Conservation (phyloP, 2,888 invertebrate species). For the Hypsopygia costalis region DNA sequence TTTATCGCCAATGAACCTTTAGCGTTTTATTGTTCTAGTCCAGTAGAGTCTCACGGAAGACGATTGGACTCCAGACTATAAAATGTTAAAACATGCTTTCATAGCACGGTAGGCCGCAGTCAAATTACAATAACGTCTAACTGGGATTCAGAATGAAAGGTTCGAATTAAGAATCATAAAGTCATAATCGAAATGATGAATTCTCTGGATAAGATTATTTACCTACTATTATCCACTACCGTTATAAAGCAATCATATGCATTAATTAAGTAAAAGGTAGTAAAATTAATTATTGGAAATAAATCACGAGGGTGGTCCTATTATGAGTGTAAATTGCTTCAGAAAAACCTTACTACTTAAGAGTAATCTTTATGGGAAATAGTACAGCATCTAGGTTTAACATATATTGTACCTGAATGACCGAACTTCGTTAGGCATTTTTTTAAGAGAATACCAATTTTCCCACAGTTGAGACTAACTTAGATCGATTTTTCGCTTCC, state of each 20-base stretch:
- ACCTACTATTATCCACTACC: constrained; percentile 29
- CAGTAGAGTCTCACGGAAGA: neutral
- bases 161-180: constrained; percentile 61
- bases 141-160: constrained; percentile 20
- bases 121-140: constrained; percentile 12
- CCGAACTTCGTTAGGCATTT: no score
- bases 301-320: constrained; percentile 45
- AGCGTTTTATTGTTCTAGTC: constrained; percentile 1
- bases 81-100: neutral
- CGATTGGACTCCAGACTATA: neutral
- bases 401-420: no score
- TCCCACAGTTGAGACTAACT: no score
- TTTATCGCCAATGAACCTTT: constrained; percentile 2
- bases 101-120: neutral
- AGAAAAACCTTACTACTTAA: no score
- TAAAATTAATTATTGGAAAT: constrained; percentile 34
- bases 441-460: no score
- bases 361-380: no score
- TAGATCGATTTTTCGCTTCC: no score
- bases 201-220: constrained; percentile 38
- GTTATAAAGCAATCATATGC: constrained; percentile 51
- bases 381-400: no score
- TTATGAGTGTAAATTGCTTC: no score
- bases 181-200: constrained; percentile 44
- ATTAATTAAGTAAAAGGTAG: constrained; percentile 41